Base-by-base conservation (phyloP, 2,888 invertebrate species). In the Epistrophe grossulariae region DNA sequence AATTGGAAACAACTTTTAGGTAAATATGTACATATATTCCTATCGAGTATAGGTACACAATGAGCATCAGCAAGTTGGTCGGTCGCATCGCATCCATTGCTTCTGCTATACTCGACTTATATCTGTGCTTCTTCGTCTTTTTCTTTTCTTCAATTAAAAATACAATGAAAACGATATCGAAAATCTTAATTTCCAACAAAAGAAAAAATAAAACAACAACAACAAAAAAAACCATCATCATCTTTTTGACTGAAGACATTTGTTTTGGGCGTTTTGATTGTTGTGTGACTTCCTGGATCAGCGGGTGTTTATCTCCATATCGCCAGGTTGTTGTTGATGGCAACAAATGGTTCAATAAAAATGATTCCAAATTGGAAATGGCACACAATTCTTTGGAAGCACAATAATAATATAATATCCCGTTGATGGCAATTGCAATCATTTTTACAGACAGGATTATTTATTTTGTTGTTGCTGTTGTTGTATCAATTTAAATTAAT, bases 231-330 rank as follows among this genome's bases (percentile, higher is more conserved):
- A 68, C 24, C 73, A 66, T 78, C 43, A 52, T 78, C 68, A 48
- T 73, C 15, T 79, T 70, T 74, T 73, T 78, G 70, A 55, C 57
- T 55, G 66, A 59, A 31, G 59, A 60, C 76, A 71, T 79, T 73
- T 66, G 71, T 71, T 74, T 62, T 60, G 24, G 43, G 82, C 62
- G n/a, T 40, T 71, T 52, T 59, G 74, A 83, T 79, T 76, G 60
- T 60, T 40, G 24, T 31, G 76, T 4, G 78, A 83, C 83, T 87
- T 87, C 87, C 87, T 79, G 79, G 71, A 66, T 60, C 48, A 68
- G 43, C 74, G 79, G 71, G 74, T 79, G 83, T 79, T 87, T 83
- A 76, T 70, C 40, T 17, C 35, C 40, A 9, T 62, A n/a, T 4
- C 40, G 55, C 31, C 4, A 35, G 31, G 31, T 31, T 55, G 71